Evolutionary conservation across 2,888 invertebrate species (phyloP), one percentile per base, ranked within the genome.

Genomic region (Anticlea derivata): DNA sequence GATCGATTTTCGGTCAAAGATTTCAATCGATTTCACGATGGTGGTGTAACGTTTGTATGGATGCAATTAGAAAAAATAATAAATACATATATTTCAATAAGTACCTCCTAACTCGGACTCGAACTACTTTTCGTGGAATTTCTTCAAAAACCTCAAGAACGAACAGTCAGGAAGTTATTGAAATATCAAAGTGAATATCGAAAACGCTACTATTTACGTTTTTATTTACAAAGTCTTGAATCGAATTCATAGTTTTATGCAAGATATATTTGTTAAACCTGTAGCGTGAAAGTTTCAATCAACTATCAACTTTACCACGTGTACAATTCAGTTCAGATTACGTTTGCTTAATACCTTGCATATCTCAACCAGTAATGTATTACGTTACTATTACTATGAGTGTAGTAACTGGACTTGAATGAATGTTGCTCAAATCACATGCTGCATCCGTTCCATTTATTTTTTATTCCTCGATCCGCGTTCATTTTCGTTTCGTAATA

Each of bases 381-480:
- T 55, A 56, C 60, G 59, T 47, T 53, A 53, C 58, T 40, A 55
- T 50, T 47, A 58, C 58, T 66, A 63, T 62, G 34, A 56, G 55
- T 60, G 33, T 55, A 64, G 61, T 61, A 62, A 58, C 53, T 61
- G 57, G 56, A 60, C 62, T 63, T 58, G 64, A 68, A 64, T 61
- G 62, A 64, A 62, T 64, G 63, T 70, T 69, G 65, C 68, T 65
- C 66, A 66, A 66, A 63, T 64, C 56, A 53, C 48, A 35, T 26
- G 50, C 33, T 12, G 46, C 60, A 51, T 68, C 61, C 65, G 65
- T 68, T 66, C 74, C 58, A 72, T 68, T 65, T 71, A 54, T 38
- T 53, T 51, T 50, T 57, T 49, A 58, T 70, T 70, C 62, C 66
- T 68, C 60, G 55, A 70, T 73, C 70, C 69, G 66, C 60, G 55